Percentiles rank a stretch among this genome's conserved stretches.
phyloP scores from a whole-genome alignment of 2,888 invertebrate genomes.

The Junonia oenone region DNA sequence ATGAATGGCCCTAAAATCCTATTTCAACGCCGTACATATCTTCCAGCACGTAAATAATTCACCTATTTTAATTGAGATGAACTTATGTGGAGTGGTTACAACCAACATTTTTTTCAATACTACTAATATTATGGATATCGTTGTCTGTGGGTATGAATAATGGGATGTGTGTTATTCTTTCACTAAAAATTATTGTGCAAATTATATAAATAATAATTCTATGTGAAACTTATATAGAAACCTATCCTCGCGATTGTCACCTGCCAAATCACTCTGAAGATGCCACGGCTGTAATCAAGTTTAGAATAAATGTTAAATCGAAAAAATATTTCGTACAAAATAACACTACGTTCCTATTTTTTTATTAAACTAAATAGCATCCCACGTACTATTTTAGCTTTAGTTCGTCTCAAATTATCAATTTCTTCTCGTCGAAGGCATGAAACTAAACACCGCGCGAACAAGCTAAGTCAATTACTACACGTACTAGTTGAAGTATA shows the following conservation, averaged over 20 bases:
- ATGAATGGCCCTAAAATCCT: neutral
- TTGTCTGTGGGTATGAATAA: too few relatives aligned
- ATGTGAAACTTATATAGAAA: too few relatives aligned
- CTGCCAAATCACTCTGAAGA: too few relatives aligned
- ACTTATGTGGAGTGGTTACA: constrained; percentile 7
- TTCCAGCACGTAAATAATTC: neutral
- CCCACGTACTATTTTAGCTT: neutral
- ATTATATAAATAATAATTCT: too few relatives aligned
- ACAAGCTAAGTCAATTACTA: neutral
- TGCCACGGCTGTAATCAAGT: too few relatives aligned
- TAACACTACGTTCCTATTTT: neutral
- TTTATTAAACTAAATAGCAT: neutral
- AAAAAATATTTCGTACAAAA: neutral
- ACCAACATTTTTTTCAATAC: neutral
- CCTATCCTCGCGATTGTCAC: too few relatives aligned
- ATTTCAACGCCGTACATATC: neutral
- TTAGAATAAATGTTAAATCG: too few relatives aligned
- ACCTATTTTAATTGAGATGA: neutral
- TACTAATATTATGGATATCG: too few relatives aligned
- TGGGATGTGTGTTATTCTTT: too few relatives aligned
- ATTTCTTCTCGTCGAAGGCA: neutral
- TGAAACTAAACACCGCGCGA: neutral
- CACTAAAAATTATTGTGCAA: too few relatives aligned
- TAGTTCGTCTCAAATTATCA: neutral
- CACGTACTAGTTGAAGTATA: neutral